Evolutionary conservation across 1,140 invertebrate genomes (phyloP).

Genomic region (Papilio polyxenes): DNA sequence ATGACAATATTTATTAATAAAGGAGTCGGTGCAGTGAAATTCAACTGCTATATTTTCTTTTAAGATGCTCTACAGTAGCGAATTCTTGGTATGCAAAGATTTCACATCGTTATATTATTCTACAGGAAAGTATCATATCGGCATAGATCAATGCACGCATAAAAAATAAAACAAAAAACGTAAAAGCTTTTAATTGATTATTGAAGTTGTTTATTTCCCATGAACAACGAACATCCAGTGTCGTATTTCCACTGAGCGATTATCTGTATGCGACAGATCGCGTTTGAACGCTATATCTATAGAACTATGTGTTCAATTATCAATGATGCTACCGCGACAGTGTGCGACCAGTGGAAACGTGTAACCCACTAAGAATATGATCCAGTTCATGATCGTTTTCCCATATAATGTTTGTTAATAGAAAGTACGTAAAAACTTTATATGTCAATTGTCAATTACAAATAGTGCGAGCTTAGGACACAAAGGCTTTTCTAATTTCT

Average conservation of each 20-base stretch:
- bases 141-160: not conserved
- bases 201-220: not conserved
- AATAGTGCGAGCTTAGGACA: not conserved
- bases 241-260: not conserved
- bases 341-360: not conserved
- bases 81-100: constrained; percentile 5
- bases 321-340: no score
- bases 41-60: not conserved
- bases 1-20: not conserved
- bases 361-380: not conserved
- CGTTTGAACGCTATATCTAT: not conserved
- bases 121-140: constrained; percentile 18
- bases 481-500: constrained; percentile 7
- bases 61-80: not conserved
- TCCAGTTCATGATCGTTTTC: not conserved
- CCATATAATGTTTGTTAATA: not conserved
- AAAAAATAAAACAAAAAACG: not conserved
- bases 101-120: constrained; percentile 3
- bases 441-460: constrained; percentile 2
- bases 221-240: not conserved
- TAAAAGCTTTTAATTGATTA: not conserved
- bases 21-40: no score
- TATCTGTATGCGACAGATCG: not conserved
- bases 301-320: no score
- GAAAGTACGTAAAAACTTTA: not conserved